Conservation (phyloP, 1,140 invertebrate genomes). For the Ooceraea biroi region DNA sequence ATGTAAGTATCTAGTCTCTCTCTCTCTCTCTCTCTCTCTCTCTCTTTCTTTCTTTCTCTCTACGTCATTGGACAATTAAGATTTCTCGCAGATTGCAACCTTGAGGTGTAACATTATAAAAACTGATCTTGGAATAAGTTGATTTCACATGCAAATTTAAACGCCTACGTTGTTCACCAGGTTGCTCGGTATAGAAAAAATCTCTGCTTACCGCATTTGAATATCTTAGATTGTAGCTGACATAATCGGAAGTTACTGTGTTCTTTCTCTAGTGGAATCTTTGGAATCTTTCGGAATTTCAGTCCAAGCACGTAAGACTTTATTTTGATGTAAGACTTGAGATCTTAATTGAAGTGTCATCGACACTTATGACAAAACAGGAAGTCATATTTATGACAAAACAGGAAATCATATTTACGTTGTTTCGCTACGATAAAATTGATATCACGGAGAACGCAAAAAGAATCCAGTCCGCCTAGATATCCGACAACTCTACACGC, state of each 20-base stretch:
- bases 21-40: too few species aligned
- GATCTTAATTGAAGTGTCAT: too few species aligned
- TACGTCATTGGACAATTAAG: background rate
- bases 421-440: background rate
- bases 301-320: too few species aligned
- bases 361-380: too few species aligned
- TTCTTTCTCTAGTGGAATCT: too few species aligned
- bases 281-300: background rate
- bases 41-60: too few species aligned
- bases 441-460: background rate
- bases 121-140: conserved; percentile 33
- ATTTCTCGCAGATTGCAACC: conserved; percentile 9
- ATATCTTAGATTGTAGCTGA: background rate
- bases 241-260: too few species aligned
- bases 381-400: background rate
- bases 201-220: background rate
- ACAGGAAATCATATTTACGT: background rate
- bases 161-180: conserved; percentile 31
- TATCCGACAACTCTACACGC: too few species aligned
- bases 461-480: too few species aligned
- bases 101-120: conserved; percentile 23
- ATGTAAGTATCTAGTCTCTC: background rate
- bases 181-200: background rate
- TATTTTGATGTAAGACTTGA: too few species aligned
- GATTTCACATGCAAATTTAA: conserved; percentile 53